Base-by-base conservation (phyloP, 2,888 invertebrate genomes). In the Tipula confusa region DNA sequence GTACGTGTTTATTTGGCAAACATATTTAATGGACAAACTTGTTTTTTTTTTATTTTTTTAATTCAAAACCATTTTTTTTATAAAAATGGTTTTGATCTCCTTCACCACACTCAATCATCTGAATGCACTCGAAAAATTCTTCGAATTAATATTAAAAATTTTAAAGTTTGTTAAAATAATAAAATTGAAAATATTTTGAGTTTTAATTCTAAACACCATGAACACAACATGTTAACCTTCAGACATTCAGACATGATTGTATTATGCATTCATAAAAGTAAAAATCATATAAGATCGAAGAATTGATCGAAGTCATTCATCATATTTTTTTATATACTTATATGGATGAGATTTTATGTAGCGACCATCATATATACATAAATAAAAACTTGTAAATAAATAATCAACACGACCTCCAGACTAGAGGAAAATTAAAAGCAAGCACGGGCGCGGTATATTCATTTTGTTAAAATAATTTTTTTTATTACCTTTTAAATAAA, bases 261-360 rank as follows among this genome's bases (percentile, higher is more conserved):
- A 64, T 64, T 64, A 64, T 64, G 64, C 64, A 64, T 24, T 64
- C 64, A 64, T 64, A 24, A 64, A 64, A 24, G 7, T 64, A 64
- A 24, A 64, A 64, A 64, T n/a, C 15, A 15, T n/a, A n/a, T 43
- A 43, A 43, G 43, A 43, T 43, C 43, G 15, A 43, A 18, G 15
- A 64, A 64, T 64, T 64, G 64, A 64, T 64, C 64, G 64, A 64
- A 64, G 64, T 64, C 64, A 64, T 64, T 64, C 64, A 64, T 64
- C 64, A 64, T 64, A 24, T 64, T 64, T 64, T 64, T 64, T 64
- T 43, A n/a, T 43, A 3, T 43, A 36, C 3, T 31, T 31, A 38
- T 38, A 38, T 38, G 6, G 33, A 9, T 33, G 38, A 38, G 11
- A 24, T 64, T n/a, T 24, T 64, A 64, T 64, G 24, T 64, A 64